These are phyloP conservation scores for Oxyura jamaicensis DNA, from an alignment of 2,113 vertebrate genomes.

Conservation along the genomic window DNA sequence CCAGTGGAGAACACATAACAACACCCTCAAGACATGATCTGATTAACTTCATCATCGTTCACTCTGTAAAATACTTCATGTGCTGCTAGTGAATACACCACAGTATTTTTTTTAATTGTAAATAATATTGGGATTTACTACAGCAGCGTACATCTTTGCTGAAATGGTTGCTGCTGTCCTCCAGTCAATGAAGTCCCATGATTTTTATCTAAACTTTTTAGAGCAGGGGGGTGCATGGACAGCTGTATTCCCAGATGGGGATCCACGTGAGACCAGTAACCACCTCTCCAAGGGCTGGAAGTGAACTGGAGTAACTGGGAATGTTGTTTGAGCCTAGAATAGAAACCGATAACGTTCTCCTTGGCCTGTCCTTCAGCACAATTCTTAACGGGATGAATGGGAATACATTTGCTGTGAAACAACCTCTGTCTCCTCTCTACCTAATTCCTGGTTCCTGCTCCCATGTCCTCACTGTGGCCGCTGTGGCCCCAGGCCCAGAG, in stretches of 20 bases:
- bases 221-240: neutral
- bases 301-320: neutral
- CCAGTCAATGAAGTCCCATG: neutral
- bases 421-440: neutral
- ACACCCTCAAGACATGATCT: neutral
- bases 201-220: neutral
- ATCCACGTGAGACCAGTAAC: neutral
- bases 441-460: neutral
- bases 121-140: neutral
- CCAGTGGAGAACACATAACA: neutral
- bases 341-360: neutral
- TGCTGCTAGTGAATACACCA: neutral
- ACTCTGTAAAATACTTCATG: neutral
- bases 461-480: neutral
- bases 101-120: neutral
- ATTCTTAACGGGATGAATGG: neutral
- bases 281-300: slow-evolving; percentile 9
- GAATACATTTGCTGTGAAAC: neutral
- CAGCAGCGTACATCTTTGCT: neutral
- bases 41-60: neutral
- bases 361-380: neutral
- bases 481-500: fast-evolving
- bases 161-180: neutral
- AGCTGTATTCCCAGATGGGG: slow-evolving; percentile 16
- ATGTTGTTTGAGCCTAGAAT: neutral